phyloP scores from a whole-genome alignment of 1,140 invertebrate species.

The Pseudomyrmex concolor region DNA sequence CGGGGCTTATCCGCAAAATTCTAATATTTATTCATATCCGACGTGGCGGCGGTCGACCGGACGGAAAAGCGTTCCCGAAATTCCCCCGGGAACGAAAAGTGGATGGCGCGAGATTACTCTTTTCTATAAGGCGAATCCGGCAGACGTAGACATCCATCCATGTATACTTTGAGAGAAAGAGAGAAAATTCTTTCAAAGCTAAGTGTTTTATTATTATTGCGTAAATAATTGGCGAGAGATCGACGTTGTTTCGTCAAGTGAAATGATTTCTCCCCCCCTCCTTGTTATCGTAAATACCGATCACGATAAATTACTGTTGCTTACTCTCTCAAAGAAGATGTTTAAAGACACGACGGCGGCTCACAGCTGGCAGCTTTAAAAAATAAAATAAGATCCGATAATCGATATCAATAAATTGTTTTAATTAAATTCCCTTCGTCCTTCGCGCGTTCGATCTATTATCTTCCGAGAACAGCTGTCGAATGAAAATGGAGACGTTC shows the following conservation, averaged over 20 bases:
- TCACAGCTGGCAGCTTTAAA: no score
- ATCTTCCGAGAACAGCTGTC: neutral
- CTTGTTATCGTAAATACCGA: no score
- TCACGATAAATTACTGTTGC: no score
- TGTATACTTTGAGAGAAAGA: neutral
- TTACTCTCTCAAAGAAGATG: no score
- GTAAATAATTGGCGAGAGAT: slow-evolving; percentile 7
- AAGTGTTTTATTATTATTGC: slow-evolving; percentile 1
- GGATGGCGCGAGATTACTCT: slow-evolving; percentile 80
- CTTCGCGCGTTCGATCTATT: neutral
- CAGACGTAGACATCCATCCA: slow-evolving; percentile 13
- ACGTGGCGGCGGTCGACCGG: slow-evolving; percentile 73
- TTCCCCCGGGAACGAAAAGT: slow-evolving; percentile 81
- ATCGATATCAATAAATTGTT: neutral
- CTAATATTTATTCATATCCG: slow-evolving; percentile 85
- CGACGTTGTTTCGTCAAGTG: neutral
- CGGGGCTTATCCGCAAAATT: slow-evolving; percentile 83
- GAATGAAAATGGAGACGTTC: neutral
- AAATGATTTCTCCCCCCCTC: neutral
- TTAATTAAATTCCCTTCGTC: neutral
- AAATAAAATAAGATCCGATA: neutral
- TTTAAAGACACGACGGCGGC: no score
- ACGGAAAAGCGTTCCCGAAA: slow-evolving; percentile 82
- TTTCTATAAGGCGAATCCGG: slow-evolving; percentile 77
- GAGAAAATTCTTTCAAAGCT: slow-evolving; percentile 12